phyloP scores from a whole-genome alignment of 2,113 vertebrate genomes.

The Aptenodytes forsteri region DNA sequence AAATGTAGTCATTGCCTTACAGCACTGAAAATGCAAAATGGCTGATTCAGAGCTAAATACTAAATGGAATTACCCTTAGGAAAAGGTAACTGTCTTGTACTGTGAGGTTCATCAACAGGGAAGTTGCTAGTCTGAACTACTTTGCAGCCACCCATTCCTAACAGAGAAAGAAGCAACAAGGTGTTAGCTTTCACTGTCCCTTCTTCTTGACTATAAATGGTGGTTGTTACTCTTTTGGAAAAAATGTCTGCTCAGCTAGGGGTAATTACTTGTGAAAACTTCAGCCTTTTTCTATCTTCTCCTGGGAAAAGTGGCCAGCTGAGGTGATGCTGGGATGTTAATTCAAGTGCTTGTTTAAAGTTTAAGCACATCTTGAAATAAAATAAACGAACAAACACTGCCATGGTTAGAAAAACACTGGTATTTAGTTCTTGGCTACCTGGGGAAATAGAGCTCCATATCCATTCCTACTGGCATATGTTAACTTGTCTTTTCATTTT shows the following conservation, averaged over 20 bases:
- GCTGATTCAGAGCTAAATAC: not conserved
- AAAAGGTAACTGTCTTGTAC: not conserved
- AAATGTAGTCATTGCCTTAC: not conserved
- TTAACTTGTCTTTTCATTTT: constrained; percentile 36
- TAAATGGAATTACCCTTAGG: not conserved
- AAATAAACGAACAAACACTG: not conserved
- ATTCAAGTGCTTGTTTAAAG: not conserved
- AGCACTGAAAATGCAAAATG: not conserved
- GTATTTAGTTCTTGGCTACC: not conserved
- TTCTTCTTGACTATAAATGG: not conserved
- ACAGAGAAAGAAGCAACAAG: not conserved
- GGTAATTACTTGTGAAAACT: not conserved
- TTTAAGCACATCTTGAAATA: not conserved
- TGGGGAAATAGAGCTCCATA: not conserved
- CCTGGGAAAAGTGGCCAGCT: not conserved
- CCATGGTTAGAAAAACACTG: not conserved
- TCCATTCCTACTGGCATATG: not conserved
- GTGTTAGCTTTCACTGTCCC: not conserved
- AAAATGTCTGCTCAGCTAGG: not conserved
- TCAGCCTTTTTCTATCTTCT: not conserved
- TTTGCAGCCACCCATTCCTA: not conserved
- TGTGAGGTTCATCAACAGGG: not conserved
- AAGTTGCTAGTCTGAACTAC: not conserved
- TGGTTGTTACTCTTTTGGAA: not conserved
- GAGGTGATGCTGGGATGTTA: not conserved